Base-by-base conservation (phyloP, 2,888 invertebrate genomes). In the Phalangium opilio region DNA sequence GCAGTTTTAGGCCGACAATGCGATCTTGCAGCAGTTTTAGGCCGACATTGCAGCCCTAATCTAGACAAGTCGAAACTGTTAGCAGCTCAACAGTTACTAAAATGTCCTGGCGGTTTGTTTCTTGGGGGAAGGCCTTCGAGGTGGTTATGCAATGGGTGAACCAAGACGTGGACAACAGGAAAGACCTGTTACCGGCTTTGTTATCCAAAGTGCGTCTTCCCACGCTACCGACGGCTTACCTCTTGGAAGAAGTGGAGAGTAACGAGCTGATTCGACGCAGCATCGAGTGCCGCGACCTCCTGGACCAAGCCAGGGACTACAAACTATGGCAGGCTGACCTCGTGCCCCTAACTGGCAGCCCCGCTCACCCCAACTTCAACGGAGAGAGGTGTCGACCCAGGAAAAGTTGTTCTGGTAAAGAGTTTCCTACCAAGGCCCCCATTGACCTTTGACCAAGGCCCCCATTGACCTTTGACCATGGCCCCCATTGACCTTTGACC, bases 141-240 rank as follows among this genome's bases (percentile, higher is more conserved):
- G 63, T 67, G 11, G 62, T 68, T 8, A 61, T 69, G 51, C 54
- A 55, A 19, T 70, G 70, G 70, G 58, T 70, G 14, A 61, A 61
- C 10, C 57, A 61, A 44, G 64, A 68, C 47, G 27, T 51, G 1
- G 58, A 56, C 1, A 54, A 57, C 17, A 59, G 68, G 3, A 57
- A 58, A 42, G 50, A 56, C 33, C 50, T 60, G 45, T 55, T 68
- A 12, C 53, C 65, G 0, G 48, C 44, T 10, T 55, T 69, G 21
- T 49, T 69, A 36, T 53, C 59, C 2, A 57, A 62, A 45, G 62
- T 70, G 3, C 64, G 64, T 47, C 58, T 70, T 21, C 62, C 67
- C 1, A 61, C 67, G 27, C 55, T 70, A n/a, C 60, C 59, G 2
- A 55, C 63, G 17, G 48, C 55, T 1, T 69, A 64, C 50, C 58